Conservation (phyloP, 2,113 vertebrate genomes). For the Brienomyrus longianalis region DNA sequence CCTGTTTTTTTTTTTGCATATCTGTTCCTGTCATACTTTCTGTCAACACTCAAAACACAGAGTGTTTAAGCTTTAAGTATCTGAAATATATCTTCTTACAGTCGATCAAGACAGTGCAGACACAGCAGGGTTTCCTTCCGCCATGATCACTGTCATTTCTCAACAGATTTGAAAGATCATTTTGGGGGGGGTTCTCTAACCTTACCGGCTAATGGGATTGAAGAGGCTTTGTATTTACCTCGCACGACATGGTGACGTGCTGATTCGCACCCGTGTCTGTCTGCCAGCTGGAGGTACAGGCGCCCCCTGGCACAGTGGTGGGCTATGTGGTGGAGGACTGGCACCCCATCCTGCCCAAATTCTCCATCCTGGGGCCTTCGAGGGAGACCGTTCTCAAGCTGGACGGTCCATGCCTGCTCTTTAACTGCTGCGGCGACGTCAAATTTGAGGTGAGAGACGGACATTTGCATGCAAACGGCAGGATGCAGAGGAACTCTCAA, state of each 20-base stretch:
- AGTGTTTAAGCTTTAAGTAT: neutral
- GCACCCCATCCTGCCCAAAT: slow-evolving; percentile 73
- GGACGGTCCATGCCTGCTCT: slow-evolving; percentile 76
- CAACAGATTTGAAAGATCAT: neutral
- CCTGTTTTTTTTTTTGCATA: neutral
- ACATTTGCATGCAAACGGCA: neutral
- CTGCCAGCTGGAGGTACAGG: slow-evolving; percentile 77
- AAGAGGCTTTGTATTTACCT: neutral
- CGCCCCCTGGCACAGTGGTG: slow-evolving; percentile 74
- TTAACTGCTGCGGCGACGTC: slow-evolving; percentile 77
- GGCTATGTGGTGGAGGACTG: slow-evolving; percentile 78
- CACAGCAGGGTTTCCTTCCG: neutral
- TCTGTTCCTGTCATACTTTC: neutral
- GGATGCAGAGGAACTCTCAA: neutral
- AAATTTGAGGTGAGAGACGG: slow-evolving; percentile 71
- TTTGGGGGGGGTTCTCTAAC: neutral
- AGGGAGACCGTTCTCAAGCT: slow-evolving; percentile 68
- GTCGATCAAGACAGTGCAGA: neutral
- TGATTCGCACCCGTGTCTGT: neutral
- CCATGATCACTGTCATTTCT: neutral
- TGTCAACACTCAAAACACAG: neutral
- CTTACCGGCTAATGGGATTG: neutral
- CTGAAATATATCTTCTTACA: neutral
- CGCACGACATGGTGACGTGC: neutral
- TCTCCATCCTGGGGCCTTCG: slow-evolving; percentile 72